Evolutionary conservation across 2,797 vertebrate species (phyloP).

Genomic region (Pseudochirops cupreus): DNA sequence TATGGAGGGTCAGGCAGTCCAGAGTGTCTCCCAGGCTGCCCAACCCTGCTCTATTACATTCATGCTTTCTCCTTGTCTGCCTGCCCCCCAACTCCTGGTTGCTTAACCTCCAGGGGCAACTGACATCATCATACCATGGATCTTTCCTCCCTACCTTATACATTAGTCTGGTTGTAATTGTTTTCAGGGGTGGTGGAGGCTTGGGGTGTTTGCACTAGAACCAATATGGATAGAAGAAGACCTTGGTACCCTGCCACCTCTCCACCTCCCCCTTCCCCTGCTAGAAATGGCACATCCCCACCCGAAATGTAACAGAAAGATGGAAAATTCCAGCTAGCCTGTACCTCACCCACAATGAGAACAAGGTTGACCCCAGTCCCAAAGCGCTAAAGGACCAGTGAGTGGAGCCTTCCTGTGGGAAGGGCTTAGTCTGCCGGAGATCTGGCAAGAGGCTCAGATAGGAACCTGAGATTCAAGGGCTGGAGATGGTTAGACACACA

Average conservation of each 20-base stretch:
- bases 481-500: neutral
- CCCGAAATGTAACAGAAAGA: neutral
- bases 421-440: neutral
- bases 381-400: neutral
- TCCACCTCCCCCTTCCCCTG: neutral
- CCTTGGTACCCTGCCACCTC: neutral
- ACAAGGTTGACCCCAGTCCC: neutral
- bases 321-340: neutral
- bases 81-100: conserved; percentile 47
- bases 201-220: neutral
- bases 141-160: neutral
- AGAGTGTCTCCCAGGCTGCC: conserved; percentile 54
- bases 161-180: neutral
- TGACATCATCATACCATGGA: neutral
- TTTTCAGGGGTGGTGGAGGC: neutral
- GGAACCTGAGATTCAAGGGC: neutral
- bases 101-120: neutral
- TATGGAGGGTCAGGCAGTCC: neutral
- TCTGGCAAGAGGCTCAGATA: neutral
- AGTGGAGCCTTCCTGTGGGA: neutral
- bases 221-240: neutral
- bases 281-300: neutral
- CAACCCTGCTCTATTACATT: conserved; percentile 51
- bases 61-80: conserved; percentile 34
- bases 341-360: neutral